These are phyloP conservation scores for Teleiodes luculella DNA, from an alignment of 2,888 invertebrate species.

Conservation along the genomic window DNA sequence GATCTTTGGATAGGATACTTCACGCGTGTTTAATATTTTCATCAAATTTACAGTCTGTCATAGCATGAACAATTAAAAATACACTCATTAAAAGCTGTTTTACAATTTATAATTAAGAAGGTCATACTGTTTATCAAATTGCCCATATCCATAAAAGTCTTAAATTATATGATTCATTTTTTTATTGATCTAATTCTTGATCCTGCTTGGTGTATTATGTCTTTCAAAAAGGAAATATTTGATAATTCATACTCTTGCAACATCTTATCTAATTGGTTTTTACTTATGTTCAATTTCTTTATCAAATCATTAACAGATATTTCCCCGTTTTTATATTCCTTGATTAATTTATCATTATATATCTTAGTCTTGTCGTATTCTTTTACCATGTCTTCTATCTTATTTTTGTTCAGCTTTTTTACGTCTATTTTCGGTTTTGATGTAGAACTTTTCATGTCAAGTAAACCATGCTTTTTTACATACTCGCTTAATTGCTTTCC, in stretches of 20 bases:
- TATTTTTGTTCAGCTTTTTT: slow-evolving; percentile 22
- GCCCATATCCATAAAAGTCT: not conserved
- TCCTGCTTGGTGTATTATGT: not conserved
- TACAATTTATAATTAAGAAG: no score
- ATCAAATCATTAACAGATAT: not conserved
- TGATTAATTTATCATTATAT: not conserved
- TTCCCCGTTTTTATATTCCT: not conserved
- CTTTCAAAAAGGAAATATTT: not conserved
- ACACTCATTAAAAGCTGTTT: no score
- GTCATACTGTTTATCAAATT: no score
- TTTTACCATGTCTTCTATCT: slow-evolving; percentile 5
- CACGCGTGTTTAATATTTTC: no score
- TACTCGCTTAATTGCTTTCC: not conserved
- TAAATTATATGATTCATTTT: not conserved
- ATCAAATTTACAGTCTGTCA: no score
- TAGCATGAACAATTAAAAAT: no score
- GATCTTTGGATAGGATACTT: no score
- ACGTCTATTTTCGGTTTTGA: slow-evolving; percentile 18
- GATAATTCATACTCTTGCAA: not conserved
- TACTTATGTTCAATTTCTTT: not conserved
- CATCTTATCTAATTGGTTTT: not conserved
- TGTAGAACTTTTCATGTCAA: not conserved
- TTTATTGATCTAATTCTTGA: not conserved
- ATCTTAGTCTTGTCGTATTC: slow-evolving; percentile 13
- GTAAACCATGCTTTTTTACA: not conserved